phyloP scores from a whole-genome alignment of 2,888 invertebrate species.

The Phyto melanocephala region DNA sequence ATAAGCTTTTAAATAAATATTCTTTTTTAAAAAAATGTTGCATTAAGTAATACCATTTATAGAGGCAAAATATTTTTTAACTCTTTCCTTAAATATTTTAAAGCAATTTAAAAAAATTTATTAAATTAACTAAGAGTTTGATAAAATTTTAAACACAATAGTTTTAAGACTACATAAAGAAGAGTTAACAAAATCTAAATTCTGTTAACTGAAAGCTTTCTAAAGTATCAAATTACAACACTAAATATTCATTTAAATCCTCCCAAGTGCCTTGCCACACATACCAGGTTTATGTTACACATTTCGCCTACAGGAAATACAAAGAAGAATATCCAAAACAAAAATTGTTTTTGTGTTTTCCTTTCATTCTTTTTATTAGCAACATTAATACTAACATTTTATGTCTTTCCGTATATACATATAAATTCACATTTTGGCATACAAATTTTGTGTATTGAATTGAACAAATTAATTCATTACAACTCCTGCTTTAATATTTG shows the following conservation, averaged over 20 bases:
- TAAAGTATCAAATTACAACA: no score
- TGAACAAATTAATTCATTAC: neutral
- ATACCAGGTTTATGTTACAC: neutral
- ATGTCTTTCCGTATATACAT: neutral
- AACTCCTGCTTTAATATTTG: neutral
- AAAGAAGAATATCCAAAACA: neutral
- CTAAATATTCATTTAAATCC: no score
- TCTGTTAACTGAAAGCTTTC: no score
- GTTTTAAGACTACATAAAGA: neutral
- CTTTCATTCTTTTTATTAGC: no score
- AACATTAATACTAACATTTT: neutral
- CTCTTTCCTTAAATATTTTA: no score
- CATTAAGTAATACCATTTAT: no score
- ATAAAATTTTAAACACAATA: neutral
- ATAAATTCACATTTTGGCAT: neutral
- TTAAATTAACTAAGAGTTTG: neutral
- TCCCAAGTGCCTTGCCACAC: no score
- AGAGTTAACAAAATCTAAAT: no score
- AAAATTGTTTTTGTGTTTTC: neutral
- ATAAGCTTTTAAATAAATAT: no score
- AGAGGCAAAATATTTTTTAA: no score
- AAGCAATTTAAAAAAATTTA: no score
- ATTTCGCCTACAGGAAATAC: neutral
- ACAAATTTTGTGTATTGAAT: neutral
- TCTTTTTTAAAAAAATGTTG: no score